Base-by-base conservation (phyloP, 2,888 invertebrate genomes). In the Psylliodes chrysocephalus region DNA sequence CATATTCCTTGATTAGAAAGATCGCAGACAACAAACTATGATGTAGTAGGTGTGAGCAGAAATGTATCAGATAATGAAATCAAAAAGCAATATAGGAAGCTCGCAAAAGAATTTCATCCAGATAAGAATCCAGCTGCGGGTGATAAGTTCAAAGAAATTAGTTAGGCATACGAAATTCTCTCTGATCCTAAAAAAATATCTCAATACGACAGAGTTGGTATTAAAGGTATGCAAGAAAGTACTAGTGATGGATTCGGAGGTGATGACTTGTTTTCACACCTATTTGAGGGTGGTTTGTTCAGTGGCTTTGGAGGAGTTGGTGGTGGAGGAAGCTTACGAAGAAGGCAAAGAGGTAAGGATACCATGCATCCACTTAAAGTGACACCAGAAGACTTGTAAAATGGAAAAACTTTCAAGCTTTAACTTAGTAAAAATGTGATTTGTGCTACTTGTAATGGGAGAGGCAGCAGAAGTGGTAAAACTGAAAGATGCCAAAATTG, bases 111-210 rank as follows among this genome's bases (percentile, higher is more conserved):
- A 85, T 95, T 90, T 81, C 96, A 97, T 83, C 96, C 96, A 77
- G 87, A 96, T 85, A 91, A 96, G 87, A 90, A 96, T 87, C 90
- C 89, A 30, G 91, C 91, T 70, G 92, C 94, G 64, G 96, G 94
- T 60, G 96, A 96, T 80, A 94, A 91, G 85, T 96, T 96, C 79
- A 96, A 96, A 82, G 96, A 97, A 86, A 96, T 97, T 74, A 94
- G 95, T 64, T 96, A 93, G 84, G 96, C 96, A 0, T 95, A 96
- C 82, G 96, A 97, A 85, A 90, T 96, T 47, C 85, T 97, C 55
- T 95, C 95, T 8, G 94, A 96, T 84, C 87, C 93, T 2, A 92
- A 93, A 75, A 96, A 96, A 82, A 86, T 93, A 60, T 89, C 91
- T 76, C 85, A 90, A 38, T 97, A 97, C 80, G 96, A 97, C 81